Conservation (phyloP, 1,140 invertebrate genomes). For the Macrosteles quadrilineatus region DNA sequence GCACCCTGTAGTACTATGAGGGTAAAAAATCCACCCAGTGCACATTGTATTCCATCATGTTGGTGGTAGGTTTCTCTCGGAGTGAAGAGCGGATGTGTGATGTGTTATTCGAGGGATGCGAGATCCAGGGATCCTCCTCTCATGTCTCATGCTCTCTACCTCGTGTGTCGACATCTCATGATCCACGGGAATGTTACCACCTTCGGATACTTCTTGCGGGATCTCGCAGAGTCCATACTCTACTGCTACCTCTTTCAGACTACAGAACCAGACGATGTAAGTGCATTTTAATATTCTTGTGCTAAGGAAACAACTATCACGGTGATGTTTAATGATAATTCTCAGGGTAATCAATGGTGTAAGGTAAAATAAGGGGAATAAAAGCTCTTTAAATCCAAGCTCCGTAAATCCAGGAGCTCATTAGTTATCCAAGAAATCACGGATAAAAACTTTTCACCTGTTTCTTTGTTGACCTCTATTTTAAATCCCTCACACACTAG, state of each 20-base stretch:
- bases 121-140: constrained; percentile 47
- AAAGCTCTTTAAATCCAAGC: not conserved
- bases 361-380: not conserved
- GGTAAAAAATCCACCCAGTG: too few species aligned
- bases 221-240: constrained; percentile 61
- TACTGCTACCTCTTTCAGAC: constrained; percentile 66
- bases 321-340: not conserved
- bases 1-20: too few species aligned
- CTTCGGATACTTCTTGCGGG: constrained; percentile 63
- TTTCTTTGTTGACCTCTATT: too few species aligned
- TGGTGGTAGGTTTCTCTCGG: constrained; percentile 62
- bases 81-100: constrained; percentile 61
- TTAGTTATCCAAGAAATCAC: too few species aligned
- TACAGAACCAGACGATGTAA: constrained; percentile 61
- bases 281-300: constrained; percentile 39
- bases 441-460: too few species aligned
- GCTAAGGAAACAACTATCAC: not conserved
- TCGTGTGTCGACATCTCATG: constrained; percentile 59
- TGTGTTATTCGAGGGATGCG: constrained; percentile 58
- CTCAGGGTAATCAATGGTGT: not conserved
- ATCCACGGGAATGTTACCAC: constrained; percentile 56
- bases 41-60: too few species aligned
- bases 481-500: too few species aligned
- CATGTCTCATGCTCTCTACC: constrained; percentile 60
- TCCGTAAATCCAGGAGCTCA: too few species aligned